These are phyloP conservation scores for Okamejei kenojei DNA, from an alignment of 2,797 vertebrate species.

Conservation along the genomic window DNA sequence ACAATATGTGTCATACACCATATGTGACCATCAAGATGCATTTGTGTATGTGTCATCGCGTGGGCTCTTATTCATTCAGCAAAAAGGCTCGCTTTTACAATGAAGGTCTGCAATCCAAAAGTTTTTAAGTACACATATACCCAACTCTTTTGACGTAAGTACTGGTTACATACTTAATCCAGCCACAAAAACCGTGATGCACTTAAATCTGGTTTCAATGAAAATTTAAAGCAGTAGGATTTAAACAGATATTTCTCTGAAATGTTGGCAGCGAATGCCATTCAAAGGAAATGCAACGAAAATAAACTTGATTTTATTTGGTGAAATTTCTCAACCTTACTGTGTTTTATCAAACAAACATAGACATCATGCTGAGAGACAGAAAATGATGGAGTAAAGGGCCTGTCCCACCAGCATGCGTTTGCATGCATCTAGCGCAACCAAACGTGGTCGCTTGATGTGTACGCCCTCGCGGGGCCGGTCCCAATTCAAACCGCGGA, in stretches of 20 bases:
- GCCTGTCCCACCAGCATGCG: too few relatives aligned
- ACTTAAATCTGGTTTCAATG: not conserved
- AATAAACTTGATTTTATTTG: not conserved
- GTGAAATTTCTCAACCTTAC: not conserved
- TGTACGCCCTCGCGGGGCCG: too few relatives aligned
- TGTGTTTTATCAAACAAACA: not conserved
- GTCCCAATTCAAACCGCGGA: too few relatives aligned
- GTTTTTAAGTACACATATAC: too few relatives aligned
- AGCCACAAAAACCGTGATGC: not conserved
- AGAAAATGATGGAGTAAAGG: too few relatives aligned
- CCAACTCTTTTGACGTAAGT: not conserved
- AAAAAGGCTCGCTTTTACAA: not conserved
- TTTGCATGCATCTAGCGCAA: too few relatives aligned
- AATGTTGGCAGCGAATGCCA: not conserved
- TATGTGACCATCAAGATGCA: not conserved
- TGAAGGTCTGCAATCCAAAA: not conserved
- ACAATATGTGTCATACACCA: slow-evolving; percentile 1
- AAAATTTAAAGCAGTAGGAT: not conserved
- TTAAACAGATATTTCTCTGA: not conserved
- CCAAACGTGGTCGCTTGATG: too few relatives aligned
- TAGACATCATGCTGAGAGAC: not conserved
- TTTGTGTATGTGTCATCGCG: not conserved
- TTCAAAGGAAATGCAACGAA: not conserved
- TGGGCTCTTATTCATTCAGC: not conserved
- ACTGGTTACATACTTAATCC: not conserved